These are phyloP conservation scores for Rhizoglyphus robini DNA, from an alignment of 1,140 invertebrate genomes.

Conservation along the genomic window DNA sequence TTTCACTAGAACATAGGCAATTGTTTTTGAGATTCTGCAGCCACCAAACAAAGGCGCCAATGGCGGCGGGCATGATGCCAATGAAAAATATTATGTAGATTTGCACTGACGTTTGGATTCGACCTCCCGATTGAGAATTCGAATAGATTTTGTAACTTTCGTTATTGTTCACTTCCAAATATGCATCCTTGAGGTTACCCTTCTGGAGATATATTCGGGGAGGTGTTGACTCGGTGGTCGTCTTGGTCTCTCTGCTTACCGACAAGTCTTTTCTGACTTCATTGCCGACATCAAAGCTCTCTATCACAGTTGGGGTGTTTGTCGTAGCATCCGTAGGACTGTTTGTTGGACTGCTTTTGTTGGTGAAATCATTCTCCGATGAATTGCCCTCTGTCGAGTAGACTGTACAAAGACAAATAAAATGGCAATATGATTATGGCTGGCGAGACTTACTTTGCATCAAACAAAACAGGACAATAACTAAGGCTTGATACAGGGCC, in stretches of 20 bases:
- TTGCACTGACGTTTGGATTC: neutral
- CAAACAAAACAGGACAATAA: no score
- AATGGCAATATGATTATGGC: no score
- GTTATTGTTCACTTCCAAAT: neutral
- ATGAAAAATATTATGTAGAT: constrained; percentile 23
- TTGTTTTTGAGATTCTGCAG: neutral
- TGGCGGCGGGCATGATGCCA: constrained; percentile 20
- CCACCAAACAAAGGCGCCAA: constrained; percentile 21
- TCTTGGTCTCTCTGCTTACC: neutral
- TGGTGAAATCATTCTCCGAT: neutral
- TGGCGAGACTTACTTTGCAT: no score
- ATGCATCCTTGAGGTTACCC: neutral
- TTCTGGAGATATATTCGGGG: neutral
- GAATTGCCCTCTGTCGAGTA: no score
- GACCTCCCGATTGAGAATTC: neutral
- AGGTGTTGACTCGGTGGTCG: neutral
- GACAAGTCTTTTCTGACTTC: neutral
- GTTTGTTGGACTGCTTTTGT: neutral
- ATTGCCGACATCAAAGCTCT: no score
- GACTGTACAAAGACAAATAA: no score
- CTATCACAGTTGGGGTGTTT: no score
- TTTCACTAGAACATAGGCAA: neutral
- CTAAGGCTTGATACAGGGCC: no score
- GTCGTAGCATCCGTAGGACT: neutral
- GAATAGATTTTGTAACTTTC: neutral